Conservation (phyloP, 2,113 vertebrate genomes). For the Psammodynastes pulverulentus region DNA sequence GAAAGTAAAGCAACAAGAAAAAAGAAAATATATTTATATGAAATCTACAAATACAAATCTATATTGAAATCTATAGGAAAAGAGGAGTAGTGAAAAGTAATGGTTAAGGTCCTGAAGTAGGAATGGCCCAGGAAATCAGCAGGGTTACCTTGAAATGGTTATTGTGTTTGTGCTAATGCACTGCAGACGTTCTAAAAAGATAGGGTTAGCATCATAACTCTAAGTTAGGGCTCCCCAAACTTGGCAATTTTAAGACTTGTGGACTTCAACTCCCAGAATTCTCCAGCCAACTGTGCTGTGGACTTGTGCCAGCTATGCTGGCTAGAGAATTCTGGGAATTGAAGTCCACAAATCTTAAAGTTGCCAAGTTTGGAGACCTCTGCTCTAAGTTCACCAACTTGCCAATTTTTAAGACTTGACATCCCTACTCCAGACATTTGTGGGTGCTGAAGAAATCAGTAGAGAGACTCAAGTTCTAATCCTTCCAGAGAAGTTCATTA, state of each 20-base stretch:
- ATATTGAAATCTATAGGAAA: neutral
- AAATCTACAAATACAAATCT: neutral
- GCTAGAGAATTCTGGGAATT: no score
- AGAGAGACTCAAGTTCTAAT: neutral
- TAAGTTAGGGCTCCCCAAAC: neutral
- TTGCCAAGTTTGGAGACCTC: no score
- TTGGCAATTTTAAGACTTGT: neutral
- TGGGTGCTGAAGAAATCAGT: neutral
- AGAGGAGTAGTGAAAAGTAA: neutral
- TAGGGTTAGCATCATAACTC: neutral
- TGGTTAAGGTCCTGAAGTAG: neutral
- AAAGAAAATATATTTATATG: neutral
- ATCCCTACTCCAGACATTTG: neutral
- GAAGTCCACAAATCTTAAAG: no score
- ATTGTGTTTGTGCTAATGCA: neutral
- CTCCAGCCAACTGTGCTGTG: no score
- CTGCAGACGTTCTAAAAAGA: neutral
- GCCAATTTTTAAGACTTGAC: neutral
- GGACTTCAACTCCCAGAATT: no score
- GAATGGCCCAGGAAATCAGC: neutral
- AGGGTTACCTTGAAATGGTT: neutral
- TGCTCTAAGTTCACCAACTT: neutral
- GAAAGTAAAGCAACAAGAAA: conserved; percentile 24
- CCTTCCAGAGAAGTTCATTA: neutral
- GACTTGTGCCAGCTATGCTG: no score